Base-by-base conservation (phyloP, 1,140 invertebrate species). In the Drosophila lowei region DNA sequence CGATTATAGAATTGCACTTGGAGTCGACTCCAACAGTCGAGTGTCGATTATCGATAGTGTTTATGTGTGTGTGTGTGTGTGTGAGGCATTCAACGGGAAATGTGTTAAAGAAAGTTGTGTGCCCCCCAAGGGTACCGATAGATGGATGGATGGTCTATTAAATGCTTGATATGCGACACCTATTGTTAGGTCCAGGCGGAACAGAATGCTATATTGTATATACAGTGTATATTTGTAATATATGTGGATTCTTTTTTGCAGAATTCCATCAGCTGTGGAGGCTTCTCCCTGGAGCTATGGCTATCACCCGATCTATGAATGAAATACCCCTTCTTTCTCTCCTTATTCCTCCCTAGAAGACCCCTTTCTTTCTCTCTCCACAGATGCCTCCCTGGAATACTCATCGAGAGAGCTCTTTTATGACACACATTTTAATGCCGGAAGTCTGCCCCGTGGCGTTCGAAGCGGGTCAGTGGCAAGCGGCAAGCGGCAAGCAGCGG, bases 341-440 rank as follows among this genome's bases (percentile, higher is more conserved):
- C 28, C 28, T 2, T 30, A 30, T 30, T 28, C 48, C 48, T 54
- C 9, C 48, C 18, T 11, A 18, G 16, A 38, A 25, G 23, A 25
- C 23, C 23, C 23, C 23, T 5, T 5, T 25, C 23, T 25, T 25
- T 25, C 23, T 25, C 23, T 25, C 23, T 25, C 21, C 41, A 30
- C 11, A 53, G 42, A 60, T 65, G 47, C 11, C 41, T 30, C 21
- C 44, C 42, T 28, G 34, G 9, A 52, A 43, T 44, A 11, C 25
- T 28, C n/a, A 4, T 41, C 42, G 30, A 62, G 53, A 18, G 9
- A 42, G 46, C 57, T 41, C 60, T 81, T 86, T 86, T 86, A 86
- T 78, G 78, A 65, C 81, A 77, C 74, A 88, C 62, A 72, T 78
- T 88, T 77, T 67, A 54, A 71, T 62, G 83, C 83, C 81, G 81